A percentile compares a stretch with the other conserved stretches of the same genome.
phyloP scores from a whole-genome alignment of 2,888 invertebrate species.

The Epistrophe grossulariae region DNA sequence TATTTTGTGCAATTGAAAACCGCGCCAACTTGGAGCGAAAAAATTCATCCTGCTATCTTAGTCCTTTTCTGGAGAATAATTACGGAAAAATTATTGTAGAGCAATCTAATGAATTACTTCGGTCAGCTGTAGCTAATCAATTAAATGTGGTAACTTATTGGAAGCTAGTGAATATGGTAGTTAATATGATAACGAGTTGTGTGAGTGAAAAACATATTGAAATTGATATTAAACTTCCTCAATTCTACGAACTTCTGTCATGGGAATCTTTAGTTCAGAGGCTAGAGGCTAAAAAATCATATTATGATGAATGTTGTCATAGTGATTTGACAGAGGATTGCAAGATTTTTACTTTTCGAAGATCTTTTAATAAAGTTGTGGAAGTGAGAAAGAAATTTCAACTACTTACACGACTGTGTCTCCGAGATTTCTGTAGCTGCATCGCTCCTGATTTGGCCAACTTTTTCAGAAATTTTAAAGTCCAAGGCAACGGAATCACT shows the following conservation, averaged over 20 bases:
- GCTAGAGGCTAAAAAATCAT: not conserved
- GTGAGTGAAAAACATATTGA: not conserved
- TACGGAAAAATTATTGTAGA: conserved; percentile 69
- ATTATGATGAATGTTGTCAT: conserved; percentile 76
- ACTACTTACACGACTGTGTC: conserved; percentile 80
- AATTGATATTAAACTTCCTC: conserved; percentile 4
- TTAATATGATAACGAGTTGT: conserved; percentile 4
- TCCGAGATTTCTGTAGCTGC: conserved; percentile 80
- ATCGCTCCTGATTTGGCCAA: not conserved
- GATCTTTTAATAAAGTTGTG: conserved; percentile 77
- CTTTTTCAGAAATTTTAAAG: not conserved
- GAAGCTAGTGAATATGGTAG: conserved; percentile 15
- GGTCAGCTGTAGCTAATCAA: conserved; percentile 33
- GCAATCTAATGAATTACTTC: conserved; percentile 78
- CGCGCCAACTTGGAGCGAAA: not conserved
- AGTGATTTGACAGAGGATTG: conserved; percentile 76
- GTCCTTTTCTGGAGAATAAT: conserved; percentile 48
- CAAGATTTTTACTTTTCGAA: conserved; percentile 77
- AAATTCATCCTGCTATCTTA: conserved; percentile 22
- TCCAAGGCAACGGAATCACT: not conserved
- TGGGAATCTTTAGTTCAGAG: conserved; percentile 54
- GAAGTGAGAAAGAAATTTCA: conserved; percentile 76
- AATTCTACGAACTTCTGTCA: conserved; percentile 42
- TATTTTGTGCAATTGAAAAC: conserved; percentile 77
- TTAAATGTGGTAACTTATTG: conserved; percentile 54